These are phyloP conservation scores for Anastrepha obliqua DNA, from an alignment of 1,140 invertebrate genomes.

Conservation along the genomic window DNA sequence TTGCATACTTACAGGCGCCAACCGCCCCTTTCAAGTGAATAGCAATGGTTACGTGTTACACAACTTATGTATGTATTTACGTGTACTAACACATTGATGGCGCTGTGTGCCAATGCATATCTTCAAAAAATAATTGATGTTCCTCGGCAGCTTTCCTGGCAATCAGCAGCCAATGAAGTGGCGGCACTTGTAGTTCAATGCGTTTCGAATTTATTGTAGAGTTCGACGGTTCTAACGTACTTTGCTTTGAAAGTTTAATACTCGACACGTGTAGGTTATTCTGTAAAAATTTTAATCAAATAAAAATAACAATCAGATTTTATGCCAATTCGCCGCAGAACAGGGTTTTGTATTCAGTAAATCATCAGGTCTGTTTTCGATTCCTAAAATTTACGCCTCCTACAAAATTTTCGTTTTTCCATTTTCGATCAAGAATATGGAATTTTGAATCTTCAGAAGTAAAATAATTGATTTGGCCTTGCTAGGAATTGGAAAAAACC, in stretches of 20 bases:
- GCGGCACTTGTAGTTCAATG: conserved; percentile 31
- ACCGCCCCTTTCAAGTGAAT: neutral
- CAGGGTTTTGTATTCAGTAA: too few relatives aligned
- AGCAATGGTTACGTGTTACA: neutral
- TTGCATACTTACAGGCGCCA: conserved; percentile 50
- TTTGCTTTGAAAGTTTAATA: conserved; percentile 52
- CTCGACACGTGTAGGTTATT: conserved; percentile 32
- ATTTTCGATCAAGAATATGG: too few relatives aligned
- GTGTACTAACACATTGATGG: neutral
- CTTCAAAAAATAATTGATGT: conserved; percentile 48
- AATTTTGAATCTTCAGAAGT: too few relatives aligned
- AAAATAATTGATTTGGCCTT: too few relatives aligned
- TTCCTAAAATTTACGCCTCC: too few relatives aligned
- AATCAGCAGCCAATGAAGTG: conserved; percentile 38
- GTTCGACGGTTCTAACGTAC: neutral
- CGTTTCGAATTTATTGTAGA: conserved; percentile 4
- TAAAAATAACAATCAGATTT: neutral
- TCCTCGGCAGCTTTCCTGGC: conserved; percentile 12
- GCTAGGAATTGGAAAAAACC: too few relatives aligned
- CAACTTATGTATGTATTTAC: neutral
- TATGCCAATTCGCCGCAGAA: too few relatives aligned
- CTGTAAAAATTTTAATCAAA: conserved; percentile 19
- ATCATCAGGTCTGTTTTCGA: too few relatives aligned
- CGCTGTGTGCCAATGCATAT: conserved; percentile 33
- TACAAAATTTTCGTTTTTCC: too few relatives aligned